Base-by-base conservation (phyloP, 2,888 invertebrate species). In the Lithophane leautieri region DNA sequence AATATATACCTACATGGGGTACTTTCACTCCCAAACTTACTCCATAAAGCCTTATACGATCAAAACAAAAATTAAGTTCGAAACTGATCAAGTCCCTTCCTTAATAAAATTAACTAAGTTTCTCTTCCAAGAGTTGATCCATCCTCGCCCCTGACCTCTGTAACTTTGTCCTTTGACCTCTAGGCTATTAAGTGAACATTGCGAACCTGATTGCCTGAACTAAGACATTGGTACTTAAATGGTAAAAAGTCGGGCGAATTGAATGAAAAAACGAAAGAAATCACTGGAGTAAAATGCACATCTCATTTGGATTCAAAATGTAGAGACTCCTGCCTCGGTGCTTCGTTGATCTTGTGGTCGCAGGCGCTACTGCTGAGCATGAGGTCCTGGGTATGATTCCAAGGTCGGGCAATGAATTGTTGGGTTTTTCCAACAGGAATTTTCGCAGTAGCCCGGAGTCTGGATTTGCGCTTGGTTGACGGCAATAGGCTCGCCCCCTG, bases 21-120 rank as follows among this genome's bases (percentile, higher is more conserved):
- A 22, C 1, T 25, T 8, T 2, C 16, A 54, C n/a, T 25, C 19
- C 14, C 8, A 56, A 67, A 76, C 8, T 58, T n/a, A 0, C n/a
- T 11, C 52, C 22, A 14, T 44, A 60, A 47, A 14, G 50, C 28
- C 25, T 22, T 65, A 12, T 1, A 6, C 28, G 28, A 77, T 34
- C 56, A 63, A 78, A 34, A 81, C 44, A 28, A 47, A 81, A 47
- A 62, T 60, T 0, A 73, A 79, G 47, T 47, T 47, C 9, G 4
- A 81, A 58, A 40, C 81, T 56, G n/a, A 56, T 44, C 19, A 76
- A 78, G 54, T 81, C 34, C 47, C 16, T n/a, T 60, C 34, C 58
- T 54, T 47, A 66, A 47, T 70, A 56, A 78, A 80, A 78, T 83
- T 67, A 78, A 71, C 52, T 25, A 79, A 83, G 79, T 79, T 79